Percentiles rank a stretch among this genome's conserved stretches.
phyloP scores from a whole-genome alignment of 1,140 invertebrate species.

The Platorchestia sp. region DNA sequence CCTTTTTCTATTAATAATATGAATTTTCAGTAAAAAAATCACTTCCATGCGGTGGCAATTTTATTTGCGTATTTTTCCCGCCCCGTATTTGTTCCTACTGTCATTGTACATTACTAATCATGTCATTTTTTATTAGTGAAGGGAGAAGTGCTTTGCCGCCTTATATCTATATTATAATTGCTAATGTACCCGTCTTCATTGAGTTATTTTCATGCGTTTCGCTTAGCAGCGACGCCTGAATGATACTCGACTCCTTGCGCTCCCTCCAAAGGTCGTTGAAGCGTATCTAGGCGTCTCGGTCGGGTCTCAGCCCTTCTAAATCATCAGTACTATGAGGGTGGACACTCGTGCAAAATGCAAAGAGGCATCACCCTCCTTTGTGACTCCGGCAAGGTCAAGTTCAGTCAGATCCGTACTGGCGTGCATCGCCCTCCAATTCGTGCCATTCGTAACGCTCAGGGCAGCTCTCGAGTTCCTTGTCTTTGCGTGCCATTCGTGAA shows the following conservation, averaged over 20 bases:
- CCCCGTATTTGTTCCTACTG: background rate
- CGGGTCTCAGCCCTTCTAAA: conserved; percentile 4
- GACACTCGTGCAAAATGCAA: conserved; percentile 24
- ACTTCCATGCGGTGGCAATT: no score
- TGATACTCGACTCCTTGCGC: background rate
- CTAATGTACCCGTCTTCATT: background rate
- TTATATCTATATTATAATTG: background rate
- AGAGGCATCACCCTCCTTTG: conserved; percentile 44
- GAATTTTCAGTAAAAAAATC: background rate
- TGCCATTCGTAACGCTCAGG: background rate
- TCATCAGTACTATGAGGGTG: background rate
- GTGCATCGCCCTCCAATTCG: conserved; percentile 22
- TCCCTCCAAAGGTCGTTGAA: background rate
- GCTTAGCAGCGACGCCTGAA: background rate
- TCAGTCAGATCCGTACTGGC: conserved; percentile 29
- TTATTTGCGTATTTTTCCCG: background rate
- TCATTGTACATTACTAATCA: background rate
- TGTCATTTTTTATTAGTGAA: background rate
- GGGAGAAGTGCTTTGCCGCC: background rate
- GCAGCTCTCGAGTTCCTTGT: background rate
- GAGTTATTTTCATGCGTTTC: background rate
- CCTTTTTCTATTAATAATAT: background rate
- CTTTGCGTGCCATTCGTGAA: background rate
- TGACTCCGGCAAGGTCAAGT: conserved; percentile 47
- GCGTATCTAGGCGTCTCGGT: background rate